A percentile compares a stretch with the other conserved stretches of the same genome.
phyloP scores from a whole-genome alignment of 2,113 vertebrate genomes.

The Bujurquina vittata region DNA sequence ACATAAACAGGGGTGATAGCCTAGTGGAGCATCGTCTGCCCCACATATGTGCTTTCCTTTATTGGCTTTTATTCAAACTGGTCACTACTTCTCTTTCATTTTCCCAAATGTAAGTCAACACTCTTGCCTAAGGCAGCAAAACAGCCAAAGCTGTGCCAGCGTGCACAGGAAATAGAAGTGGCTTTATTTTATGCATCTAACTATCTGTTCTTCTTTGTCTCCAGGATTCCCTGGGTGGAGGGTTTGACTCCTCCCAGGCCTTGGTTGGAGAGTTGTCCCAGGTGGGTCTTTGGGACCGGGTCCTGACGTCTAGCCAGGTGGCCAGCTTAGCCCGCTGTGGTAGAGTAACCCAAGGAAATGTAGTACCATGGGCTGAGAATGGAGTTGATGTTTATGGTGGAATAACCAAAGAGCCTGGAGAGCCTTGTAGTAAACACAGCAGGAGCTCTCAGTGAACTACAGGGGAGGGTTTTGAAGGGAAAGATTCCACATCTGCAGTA shows the following conservation, averaged over 20 bases:
- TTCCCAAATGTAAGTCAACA: not conserved
- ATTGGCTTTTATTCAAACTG: not conserved
- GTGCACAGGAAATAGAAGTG: not conserved
- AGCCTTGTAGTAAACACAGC: slow-evolving; percentile 86
- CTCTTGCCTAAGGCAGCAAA: not conserved
- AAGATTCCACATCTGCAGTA: not conserved
- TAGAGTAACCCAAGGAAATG: slow-evolving; percentile 83
- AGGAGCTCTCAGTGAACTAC: slow-evolving; percentile 72
- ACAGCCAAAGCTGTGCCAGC: not conserved
- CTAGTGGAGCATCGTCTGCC: not conserved
- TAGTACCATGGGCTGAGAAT: slow-evolving; percentile 90
- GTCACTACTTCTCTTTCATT: not conserved
- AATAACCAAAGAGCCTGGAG: slow-evolving; percentile 84
- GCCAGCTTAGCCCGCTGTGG: slow-evolving; percentile 89
- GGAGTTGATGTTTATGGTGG: slow-evolving; percentile 89
- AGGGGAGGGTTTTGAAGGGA: not conserved
- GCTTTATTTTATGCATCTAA: not conserved
- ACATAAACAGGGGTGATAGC: not conserved
- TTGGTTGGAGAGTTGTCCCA: slow-evolving; percentile 94
- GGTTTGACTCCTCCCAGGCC: slow-evolving; percentile 94
- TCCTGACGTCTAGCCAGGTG: slow-evolving; percentile 86
- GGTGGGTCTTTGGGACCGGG: slow-evolving; percentile 92
- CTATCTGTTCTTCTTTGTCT: not conserved
- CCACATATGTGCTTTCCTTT: not conserved
- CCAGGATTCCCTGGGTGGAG: slow-evolving; percentile 88